Base-by-base conservation (phyloP, 2,797 vertebrate genomes). In the Sebastes kiyomatsui region DNA sequence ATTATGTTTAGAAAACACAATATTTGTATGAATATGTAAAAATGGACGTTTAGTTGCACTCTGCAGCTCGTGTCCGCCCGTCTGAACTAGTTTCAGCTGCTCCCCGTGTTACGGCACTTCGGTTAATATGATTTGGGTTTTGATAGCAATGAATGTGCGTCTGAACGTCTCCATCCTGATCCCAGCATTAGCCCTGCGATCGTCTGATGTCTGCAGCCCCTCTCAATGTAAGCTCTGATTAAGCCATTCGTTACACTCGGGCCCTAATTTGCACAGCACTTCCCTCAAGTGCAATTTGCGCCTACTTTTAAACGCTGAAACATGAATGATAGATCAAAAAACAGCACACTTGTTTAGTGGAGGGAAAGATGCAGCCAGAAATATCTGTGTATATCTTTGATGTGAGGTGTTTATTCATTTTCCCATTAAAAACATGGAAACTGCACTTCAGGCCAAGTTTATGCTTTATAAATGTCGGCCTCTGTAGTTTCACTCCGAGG, bases 241-340 rank as follows among this genome's bases (percentile, higher is more conserved):
- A 90, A 87, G 72, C 73, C 67, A 83, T 89, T 92, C 32, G 75
- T 87, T 86, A 88, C 80, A 75, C 89, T 78, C 60, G 2, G 82
- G 75, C 83, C 77, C 74, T 83, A 75, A 88, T 93, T 85, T 85
- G 56, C 83, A 82, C 80, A 83, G 33, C 30, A 54, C 83, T 88
- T 82, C 80, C 88, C 90, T 83, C 67, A 88, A 92, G 87, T 80
- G 72, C 64, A 79, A 75, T 84, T 75, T 80, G 12, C n/a, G 42
- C 49, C 42, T 83, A 86, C 62, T 82, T 81, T 85, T 52, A 71
- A 78, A 83, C 80, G 67, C 64, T 62, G 62, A 84, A 64, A 85
- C 72, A 77, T 68, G 77, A 70, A 28, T 38, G 72, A 60, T 56
- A 60, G 74, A 85, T 83, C 60, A 80, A 79, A 86, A 86, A 86